Evolutionary conservation across 2,888 invertebrate genomes (phyloP).

Genomic region (Hydrotaea diabolus): DNA sequence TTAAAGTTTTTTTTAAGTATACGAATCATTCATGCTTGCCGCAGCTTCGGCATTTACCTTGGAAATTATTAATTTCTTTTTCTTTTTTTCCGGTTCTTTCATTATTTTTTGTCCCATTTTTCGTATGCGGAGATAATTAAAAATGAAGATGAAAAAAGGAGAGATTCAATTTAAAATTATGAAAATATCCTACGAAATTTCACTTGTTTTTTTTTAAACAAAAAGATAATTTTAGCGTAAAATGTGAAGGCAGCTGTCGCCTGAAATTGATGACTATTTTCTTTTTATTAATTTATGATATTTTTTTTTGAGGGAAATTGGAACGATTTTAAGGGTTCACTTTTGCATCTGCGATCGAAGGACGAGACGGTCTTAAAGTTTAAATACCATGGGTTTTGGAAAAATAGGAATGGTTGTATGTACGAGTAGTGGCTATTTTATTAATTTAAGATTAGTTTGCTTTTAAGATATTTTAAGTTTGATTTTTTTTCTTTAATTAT

Average conservation of each 20-base stretch:
- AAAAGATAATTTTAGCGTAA: conserved; percentile 50
- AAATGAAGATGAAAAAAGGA: conserved; percentile 42
- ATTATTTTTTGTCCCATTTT: background rate
- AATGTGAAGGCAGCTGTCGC: conserved; percentile 53
- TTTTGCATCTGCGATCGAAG: background rate
- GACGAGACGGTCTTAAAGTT: no score
- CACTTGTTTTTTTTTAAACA: conserved; percentile 42
- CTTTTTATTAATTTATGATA: conserved; percentile 37
- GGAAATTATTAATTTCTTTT: conserved; percentile 56
- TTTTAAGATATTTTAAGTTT: no score
- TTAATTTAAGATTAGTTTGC: no score
- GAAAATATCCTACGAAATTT: conserved; percentile 50
- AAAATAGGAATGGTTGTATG: no score
- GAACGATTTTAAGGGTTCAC: background rate
- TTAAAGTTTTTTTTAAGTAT: conserved; percentile 44
- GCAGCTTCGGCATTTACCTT: conserved; percentile 50
- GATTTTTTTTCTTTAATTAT: no score
- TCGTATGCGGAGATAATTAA: conserved; percentile 61
- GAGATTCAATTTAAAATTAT: conserved; percentile 62
- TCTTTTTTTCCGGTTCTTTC: background rate
- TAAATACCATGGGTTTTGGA: no score
- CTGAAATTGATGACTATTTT: conserved; percentile 46
- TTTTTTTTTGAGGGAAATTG: background rate
- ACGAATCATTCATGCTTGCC: conserved; percentile 44
- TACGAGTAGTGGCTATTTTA: no score